Percentiles rank a stretch among this genome's conserved stretches.
These are phyloP conservation scores for Lemur catta DNA, from an alignment of 2,797 vertebrate genomes.

Conservation along the genomic window DNA sequence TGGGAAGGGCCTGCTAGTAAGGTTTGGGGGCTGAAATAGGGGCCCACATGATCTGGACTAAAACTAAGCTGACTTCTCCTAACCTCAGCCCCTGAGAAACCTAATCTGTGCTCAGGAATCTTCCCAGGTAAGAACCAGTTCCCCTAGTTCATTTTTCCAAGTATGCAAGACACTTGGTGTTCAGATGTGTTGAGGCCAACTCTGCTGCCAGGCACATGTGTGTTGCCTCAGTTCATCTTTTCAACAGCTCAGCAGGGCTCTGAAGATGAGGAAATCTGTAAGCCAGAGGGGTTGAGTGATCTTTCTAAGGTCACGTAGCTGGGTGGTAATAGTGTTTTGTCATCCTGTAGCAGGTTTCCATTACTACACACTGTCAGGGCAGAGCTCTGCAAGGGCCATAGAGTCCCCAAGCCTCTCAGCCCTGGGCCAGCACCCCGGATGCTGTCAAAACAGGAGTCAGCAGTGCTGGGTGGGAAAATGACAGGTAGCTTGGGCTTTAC, in stretches of 20 bases:
- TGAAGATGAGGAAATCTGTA: neutral
- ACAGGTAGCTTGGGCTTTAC: neutral
- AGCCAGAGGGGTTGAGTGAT: constrained; percentile 4
- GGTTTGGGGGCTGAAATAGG: neutral
- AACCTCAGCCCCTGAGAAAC: neutral
- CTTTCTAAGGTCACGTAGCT: neutral
- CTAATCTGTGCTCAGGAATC: neutral
- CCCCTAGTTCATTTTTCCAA: neutral
- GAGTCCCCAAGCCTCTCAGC: neutral
- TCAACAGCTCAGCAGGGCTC: neutral
- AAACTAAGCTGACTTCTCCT: neutral
- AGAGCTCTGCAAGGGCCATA: neutral
- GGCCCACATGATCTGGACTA: neutral
- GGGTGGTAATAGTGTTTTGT: neutral
- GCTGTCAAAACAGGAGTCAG: neutral
- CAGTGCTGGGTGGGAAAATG: too few relatives aligned
- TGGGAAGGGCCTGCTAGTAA: neutral
- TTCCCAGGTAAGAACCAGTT: neutral
- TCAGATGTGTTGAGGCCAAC: neutral
- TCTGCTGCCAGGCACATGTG: neutral
- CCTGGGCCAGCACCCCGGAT: neutral
- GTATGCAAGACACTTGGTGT: neutral
- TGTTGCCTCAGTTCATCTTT: neutral
- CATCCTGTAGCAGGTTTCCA: neutral
- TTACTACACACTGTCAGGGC: neutral